Evolutionary conservation across 2,797 vertebrate genomes (phyloP), one percentile per base, ranked within the genome.

Genomic region (Potorous gilbertii): DNA sequence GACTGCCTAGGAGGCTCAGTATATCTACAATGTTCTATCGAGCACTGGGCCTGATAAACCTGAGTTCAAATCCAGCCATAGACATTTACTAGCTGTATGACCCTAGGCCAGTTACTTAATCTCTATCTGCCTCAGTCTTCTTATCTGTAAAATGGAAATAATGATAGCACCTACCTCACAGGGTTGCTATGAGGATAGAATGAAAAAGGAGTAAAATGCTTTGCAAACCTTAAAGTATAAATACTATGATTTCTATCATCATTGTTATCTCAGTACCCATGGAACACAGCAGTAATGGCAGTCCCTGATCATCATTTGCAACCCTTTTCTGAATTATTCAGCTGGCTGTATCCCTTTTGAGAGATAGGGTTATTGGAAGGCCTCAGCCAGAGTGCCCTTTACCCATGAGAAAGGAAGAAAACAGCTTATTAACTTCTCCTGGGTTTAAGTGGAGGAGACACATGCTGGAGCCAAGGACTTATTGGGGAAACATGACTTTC

Each of bases 401-500:
- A 57, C 96, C 92, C 95, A 94, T 94, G 95, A 97, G 96, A 97
- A 97, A 96, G 27, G 40, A 50, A 87, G 54, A 95, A 91, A 89
- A 54, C 95, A 96, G 97, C 94, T 97, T 96, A 94, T 97, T 97
- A 97, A 91, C 91, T 94, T 94, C 96, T 96, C 92, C 34, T 9
- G 94, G 96, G 56, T 95, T 95, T 96, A 91, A 94, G 94, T 2
- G 1, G 92, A 94, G 93, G 56, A 90, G 95, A 93, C 5, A 1
- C 54, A 0, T 12, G 11, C 90, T 31, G 27, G 57, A 96, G 96
- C 97, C 94, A 94, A 92, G 87, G 92, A 95, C 57, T 24, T n/a
- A n/a, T 13, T 91, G 87, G 93, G 66, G 27, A 54, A 94, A 28
- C 87, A 66, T 87, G 27, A 8, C 0, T 4, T 66, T 54, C 89